Percentiles rank a stretch among this genome's conserved stretches.
These are phyloP conservation scores for Felis chaus DNA, from an alignment of 2,113 vertebrate genomes.

Conservation along the genomic window DNA sequence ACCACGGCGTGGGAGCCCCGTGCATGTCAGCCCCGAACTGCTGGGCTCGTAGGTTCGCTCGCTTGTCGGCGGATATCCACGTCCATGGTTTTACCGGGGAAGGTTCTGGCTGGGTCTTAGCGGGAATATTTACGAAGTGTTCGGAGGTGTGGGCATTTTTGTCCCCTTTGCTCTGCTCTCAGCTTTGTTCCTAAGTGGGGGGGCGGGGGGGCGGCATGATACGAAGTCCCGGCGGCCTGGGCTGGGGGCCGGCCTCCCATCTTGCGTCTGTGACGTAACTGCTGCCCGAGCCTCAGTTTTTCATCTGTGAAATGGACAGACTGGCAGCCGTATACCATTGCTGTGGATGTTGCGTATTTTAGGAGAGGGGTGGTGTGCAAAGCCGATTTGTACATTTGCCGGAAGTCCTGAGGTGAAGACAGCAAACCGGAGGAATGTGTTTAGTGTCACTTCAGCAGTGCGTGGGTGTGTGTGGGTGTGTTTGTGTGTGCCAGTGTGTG, in stretches of 20 bases:
- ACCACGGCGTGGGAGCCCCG: no score
- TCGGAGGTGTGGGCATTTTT: neutral
- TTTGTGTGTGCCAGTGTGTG: neutral
- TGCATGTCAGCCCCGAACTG: no score
- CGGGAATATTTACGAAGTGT: neutral
- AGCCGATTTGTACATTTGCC: rapidly evolving
- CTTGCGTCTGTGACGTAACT: rapidly evolving
- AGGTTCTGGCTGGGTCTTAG: neutral
- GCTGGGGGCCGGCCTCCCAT: neutral
- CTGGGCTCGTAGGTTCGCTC: no score
- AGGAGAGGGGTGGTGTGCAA: rapidly evolving
- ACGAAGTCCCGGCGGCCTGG: rapidly evolving
- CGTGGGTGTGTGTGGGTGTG: neutral
- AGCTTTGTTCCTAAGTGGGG: neutral
- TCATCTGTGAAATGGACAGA: neutral
- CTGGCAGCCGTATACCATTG: no score
- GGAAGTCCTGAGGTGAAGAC: no score
- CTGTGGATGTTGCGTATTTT: neutral
- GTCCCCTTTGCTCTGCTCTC: neutral
- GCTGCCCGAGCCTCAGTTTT: neutral
- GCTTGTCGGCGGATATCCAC: no score
- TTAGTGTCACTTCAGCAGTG: neutral
- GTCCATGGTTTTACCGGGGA: rapidly evolving
- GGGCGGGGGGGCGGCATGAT: no score
- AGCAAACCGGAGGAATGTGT: neutral